These are phyloP conservation scores for Hirtodrosophila confusa DNA, from an alignment of 2,888 invertebrate species.

Conservation along the genomic window DNA sequence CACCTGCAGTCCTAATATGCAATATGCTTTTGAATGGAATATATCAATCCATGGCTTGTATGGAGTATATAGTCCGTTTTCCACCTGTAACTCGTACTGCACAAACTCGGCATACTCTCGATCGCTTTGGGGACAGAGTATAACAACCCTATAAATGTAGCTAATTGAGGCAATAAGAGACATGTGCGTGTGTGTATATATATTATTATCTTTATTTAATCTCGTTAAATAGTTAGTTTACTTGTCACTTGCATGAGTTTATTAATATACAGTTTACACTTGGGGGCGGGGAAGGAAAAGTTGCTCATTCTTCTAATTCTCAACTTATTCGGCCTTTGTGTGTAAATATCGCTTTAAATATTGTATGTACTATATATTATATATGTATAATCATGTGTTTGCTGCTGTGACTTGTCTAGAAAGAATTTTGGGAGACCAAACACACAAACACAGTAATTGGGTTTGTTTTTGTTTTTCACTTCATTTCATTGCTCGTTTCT, in stretches of 20 bases:
- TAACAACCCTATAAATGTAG: constrained; percentile 2
- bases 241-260: constrained; percentile 36
- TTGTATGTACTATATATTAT: constrained; percentile 3
- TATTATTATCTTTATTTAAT: constrained; percentile 66
- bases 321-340: constrained; percentile 33
- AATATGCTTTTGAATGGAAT: too few species aligned
- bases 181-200: constrained; percentile 21
- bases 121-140: too few species aligned
- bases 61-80: too few species aligned
- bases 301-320: constrained; percentile 34
- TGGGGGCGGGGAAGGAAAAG: background rate
- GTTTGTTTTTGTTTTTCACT: constrained; percentile 23
- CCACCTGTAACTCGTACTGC: too few species aligned
- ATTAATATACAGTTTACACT: constrained; percentile 42
- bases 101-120: too few species aligned
- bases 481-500: constrained; percentile 24
- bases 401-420: background rate
- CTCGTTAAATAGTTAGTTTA: constrained; percentile 65
- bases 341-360: constrained; percentile 25
- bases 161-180: constrained; percentile 29
- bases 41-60: too few species aligned
- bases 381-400: constrained; percentile 23
- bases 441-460: constrained; percentile 10
- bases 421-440: background rate
- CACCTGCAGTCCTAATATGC: too few species aligned